phyloP scores from a whole-genome alignment of 2,797 vertebrate species.

The Agapornis canus region DNA sequence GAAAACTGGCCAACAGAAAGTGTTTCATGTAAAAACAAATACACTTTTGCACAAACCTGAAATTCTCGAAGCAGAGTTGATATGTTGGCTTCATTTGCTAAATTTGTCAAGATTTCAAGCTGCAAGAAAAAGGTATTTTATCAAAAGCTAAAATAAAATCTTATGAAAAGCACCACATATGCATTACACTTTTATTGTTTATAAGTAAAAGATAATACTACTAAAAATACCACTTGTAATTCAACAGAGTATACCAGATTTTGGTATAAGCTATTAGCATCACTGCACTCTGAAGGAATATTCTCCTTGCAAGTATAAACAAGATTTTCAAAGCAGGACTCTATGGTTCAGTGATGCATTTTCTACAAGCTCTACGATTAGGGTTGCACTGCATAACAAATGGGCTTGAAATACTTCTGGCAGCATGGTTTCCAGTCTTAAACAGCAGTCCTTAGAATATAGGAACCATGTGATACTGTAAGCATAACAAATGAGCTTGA shows the following conservation, averaged over 20 bases:
- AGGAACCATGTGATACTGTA: not conserved
- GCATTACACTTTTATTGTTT: not conserved
- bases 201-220: not conserved
- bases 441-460: not conserved
- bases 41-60: conserved; percentile 82
- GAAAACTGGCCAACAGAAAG: not conserved
- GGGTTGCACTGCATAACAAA: not conserved
- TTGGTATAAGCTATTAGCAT: not conserved
- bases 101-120: conserved; percentile 96
- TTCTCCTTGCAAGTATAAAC: not conserved
- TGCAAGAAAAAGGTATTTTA: conserved; percentile 60
- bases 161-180: not conserved
- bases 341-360: not conserved
- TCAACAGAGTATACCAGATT: not conserved
- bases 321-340: not conserved
- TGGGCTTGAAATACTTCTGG: not conserved
- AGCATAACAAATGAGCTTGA: not conserved
- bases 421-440: not conserved
- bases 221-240: not conserved
- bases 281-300: not conserved
- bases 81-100: conserved; percentile 95
- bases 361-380: not conserved
- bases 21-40: not conserved
- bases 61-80: conserved; percentile 95
- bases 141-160: not conserved